Evolutionary conservation across 2,113 vertebrate species (phyloP).

Genomic region (Dryoscopus gambensis): DNA sequence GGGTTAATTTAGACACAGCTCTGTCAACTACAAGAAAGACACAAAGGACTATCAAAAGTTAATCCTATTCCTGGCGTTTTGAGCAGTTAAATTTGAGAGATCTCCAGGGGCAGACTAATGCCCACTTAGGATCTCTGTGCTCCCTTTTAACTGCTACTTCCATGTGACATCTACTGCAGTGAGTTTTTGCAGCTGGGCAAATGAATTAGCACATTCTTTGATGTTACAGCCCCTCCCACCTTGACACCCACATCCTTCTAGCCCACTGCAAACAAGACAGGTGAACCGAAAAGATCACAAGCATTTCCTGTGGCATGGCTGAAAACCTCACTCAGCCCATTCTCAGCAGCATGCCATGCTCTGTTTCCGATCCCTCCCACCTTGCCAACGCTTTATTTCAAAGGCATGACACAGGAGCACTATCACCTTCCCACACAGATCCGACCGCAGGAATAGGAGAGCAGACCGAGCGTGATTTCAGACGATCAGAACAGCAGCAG

Average conservation of each 20-base stretch:
- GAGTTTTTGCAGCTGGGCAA: neutral
- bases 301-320: neutral
- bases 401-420: neutral
- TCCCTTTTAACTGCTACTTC: neutral
- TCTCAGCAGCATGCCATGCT: neutral
- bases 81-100: neutral
- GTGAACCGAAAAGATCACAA: neutral
- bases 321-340: neutral
- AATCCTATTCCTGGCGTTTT: neutral
- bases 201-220: neutral
- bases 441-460: neutral
- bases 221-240: neutral
- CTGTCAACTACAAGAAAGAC: neutral
- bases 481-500: neutral
- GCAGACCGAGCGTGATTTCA: neutral
- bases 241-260: neutral
- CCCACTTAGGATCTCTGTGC: neutral
- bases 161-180: neutral
- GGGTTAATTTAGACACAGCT: neutral
- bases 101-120: neutral
- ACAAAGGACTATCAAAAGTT: neutral
- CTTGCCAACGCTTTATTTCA: neutral
- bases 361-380: neutral
- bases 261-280: neutral
- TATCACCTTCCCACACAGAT: neutral